Conservation (phyloP, 2,888 invertebrate species). For the Temnothorax unifasciatus region DNA sequence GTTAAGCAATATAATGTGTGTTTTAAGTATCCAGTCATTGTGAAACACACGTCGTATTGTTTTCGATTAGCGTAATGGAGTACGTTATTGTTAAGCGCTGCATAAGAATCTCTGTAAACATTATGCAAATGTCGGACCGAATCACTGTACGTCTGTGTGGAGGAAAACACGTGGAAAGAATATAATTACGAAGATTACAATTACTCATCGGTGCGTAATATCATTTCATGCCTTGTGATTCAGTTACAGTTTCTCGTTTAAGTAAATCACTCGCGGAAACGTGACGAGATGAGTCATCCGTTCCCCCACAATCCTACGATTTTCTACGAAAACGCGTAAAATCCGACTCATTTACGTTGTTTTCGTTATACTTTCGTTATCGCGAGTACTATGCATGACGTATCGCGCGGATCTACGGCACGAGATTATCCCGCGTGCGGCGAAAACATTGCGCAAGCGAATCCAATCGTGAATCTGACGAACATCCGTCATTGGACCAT, state of each 20-base stretch:
- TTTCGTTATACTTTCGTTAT: neutral
- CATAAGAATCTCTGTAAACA: conserved; percentile 67
- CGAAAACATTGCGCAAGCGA: conserved; percentile 24
- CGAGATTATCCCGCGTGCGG: neutral
- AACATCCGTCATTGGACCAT: neutral
- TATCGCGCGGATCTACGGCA: neutral
- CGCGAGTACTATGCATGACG: neutral
- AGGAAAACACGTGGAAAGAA: neutral
- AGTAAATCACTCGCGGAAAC: conserved; percentile 9
- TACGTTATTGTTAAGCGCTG: conserved; percentile 20
- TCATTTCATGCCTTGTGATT: conserved; percentile 30
- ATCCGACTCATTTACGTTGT: conserved; percentile 13
- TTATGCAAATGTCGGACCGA: conserved; percentile 12
- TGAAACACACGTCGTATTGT: neutral
- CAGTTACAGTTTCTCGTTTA: conserved; percentile 25
- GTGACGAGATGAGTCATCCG: conserved; percentile 21
- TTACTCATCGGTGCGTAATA: conserved; percentile 29
- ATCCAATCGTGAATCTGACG: neutral
- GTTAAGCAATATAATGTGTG: neutral
- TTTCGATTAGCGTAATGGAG: conserved; percentile 15
- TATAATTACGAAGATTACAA: conserved; percentile 16
- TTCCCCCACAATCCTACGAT: neutral
- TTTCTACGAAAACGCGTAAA: conserved; percentile 26
- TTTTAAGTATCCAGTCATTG: neutral
- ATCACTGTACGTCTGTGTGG: neutral